A percentile compares a stretch with the other conserved stretches of the same genome.
Evolutionary conservation across 2,888 invertebrate genomes (phyloP).

Genomic region (Drosophila melanosoma): DNA sequence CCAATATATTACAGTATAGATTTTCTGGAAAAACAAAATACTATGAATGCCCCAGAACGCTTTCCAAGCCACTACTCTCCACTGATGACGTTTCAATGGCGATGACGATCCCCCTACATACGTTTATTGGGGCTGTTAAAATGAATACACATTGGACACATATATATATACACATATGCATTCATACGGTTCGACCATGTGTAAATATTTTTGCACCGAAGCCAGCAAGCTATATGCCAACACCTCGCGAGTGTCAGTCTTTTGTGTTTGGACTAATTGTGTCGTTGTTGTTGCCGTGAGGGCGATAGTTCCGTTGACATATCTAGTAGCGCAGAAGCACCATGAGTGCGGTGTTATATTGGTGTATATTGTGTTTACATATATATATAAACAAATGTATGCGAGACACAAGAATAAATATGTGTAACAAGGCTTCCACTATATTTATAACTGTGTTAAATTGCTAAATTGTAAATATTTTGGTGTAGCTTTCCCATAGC

Average conservation of each 20-base stretch:
- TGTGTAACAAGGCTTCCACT: slow-evolving; percentile 34
- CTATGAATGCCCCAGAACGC: slow-evolving; percentile 49
- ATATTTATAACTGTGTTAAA: slow-evolving; percentile 64
- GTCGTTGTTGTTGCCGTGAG: slow-evolving; percentile 46
- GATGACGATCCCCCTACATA: slow-evolving; percentile 16
- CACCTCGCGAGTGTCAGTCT: slow-evolving; percentile 56
- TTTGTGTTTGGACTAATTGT: slow-evolving; percentile 39
- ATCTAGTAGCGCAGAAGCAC: slow-evolving; percentile 31
- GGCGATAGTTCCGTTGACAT: slow-evolving; percentile 56
- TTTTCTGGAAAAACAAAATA: slow-evolving; percentile 22
- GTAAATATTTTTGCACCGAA: slow-evolving; percentile 61
- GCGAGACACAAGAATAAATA: neutral
- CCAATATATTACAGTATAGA: slow-evolving; percentile 36
- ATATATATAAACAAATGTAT: neutral
- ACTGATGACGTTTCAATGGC: slow-evolving; percentile 51
- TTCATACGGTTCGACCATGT: slow-evolving; percentile 29
- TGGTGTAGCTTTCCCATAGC: slow-evolving; percentile 22
- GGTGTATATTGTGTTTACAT: slow-evolving; percentile 67
- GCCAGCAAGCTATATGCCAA: slow-evolving; percentile 36
- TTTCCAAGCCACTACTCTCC: slow-evolving; percentile 64
- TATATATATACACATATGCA: neutral
- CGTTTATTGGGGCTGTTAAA: slow-evolving; percentile 4
- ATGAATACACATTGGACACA: slow-evolving; percentile 1
- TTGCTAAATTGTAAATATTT: slow-evolving; percentile 51
- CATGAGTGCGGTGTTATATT: slow-evolving; percentile 55